phyloP scores from a whole-genome alignment of 2,797 vertebrate species.

The Tolypeutes matacus region DNA sequence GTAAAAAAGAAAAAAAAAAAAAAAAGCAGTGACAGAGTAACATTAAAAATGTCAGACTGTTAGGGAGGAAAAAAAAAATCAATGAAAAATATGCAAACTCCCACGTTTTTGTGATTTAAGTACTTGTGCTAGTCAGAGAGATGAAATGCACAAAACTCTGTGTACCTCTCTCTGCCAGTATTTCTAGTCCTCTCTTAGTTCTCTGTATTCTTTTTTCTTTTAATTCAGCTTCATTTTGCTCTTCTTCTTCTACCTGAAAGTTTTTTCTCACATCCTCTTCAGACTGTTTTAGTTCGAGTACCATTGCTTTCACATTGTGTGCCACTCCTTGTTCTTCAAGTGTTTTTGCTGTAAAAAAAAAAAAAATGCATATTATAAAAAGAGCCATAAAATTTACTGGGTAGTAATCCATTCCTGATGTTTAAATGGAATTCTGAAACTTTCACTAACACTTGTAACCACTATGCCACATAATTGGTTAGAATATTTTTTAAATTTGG shows the following conservation, averaged over 20 bases:
- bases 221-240: conserved; percentile 81
- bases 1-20: too few species aligned
- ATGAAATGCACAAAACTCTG: rapidly evolving
- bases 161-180: conserved; percentile 94
- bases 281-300: conserved; percentile 91
- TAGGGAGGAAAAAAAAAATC: neutral
- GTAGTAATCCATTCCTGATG: neutral
- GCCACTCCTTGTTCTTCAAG: conserved; percentile 93
- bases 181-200: conserved; percentile 94
- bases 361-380: rapidly evolving
- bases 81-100: rapidly evolving
- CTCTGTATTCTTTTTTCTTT: conserved; percentile 91
- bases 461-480: neutral
- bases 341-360: conserved; percentile 87
- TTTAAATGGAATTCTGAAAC: neutral
- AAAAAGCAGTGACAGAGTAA: neutral
- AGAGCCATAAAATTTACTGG: neutral
- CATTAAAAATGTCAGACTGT: neutral
- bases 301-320: conserved; percentile 96
- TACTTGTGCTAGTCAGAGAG: rapidly evolving
- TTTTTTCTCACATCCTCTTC: conserved; percentile 89
- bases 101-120: rapidly evolving
- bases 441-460: neutral
- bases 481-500: neutral
- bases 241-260: conserved; percentile 89